Evolutionary conservation across 1,140 invertebrate species (phyloP).

Genomic region (Yoshiicerus persimilis): DNA sequence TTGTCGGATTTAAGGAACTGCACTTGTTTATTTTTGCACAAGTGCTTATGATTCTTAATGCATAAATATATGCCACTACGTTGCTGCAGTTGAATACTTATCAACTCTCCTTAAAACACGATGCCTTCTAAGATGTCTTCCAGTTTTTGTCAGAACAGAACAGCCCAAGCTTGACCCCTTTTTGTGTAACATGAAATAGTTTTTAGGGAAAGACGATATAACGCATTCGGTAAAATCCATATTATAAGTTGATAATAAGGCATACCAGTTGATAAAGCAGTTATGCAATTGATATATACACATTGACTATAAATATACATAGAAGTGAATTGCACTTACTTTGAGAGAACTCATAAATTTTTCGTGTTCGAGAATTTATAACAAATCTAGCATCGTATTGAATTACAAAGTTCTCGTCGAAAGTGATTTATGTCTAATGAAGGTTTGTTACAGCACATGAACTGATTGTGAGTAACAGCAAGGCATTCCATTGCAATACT

Average conservation of each 20-base stretch:
- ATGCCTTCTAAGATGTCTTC: too few relatives aligned
- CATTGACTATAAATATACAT: not conserved
- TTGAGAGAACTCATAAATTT: conserved; percentile 47
- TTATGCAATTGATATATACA: not conserved
- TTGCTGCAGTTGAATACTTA: too few relatives aligned
- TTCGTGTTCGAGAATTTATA: conserved; percentile 46
- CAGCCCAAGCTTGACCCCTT: not conserved
- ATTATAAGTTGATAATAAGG: not conserved
- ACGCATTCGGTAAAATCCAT: not conserved
- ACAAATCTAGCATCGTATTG: conserved; percentile 46
- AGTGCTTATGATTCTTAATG: too few relatives aligned
- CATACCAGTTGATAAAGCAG: not conserved
- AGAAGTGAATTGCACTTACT: conserved; percentile 24
- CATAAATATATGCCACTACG: too few relatives aligned
- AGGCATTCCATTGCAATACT: not conserved
- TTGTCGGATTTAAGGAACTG: too few relatives aligned
- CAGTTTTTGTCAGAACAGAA: not conserved
- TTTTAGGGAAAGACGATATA: not conserved
- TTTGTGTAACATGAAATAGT: not conserved
- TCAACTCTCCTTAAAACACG: too few relatives aligned
- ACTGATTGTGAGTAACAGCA: conserved; percentile 15
- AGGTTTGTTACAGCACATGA: conserved; percentile 31
- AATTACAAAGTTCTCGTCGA: conserved; percentile 48
- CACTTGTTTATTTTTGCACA: too few relatives aligned
- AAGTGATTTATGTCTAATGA: conserved; percentile 45